Conservation (phyloP, 2,888 invertebrate genomes). For the Chrysodeixis includens region DNA sequence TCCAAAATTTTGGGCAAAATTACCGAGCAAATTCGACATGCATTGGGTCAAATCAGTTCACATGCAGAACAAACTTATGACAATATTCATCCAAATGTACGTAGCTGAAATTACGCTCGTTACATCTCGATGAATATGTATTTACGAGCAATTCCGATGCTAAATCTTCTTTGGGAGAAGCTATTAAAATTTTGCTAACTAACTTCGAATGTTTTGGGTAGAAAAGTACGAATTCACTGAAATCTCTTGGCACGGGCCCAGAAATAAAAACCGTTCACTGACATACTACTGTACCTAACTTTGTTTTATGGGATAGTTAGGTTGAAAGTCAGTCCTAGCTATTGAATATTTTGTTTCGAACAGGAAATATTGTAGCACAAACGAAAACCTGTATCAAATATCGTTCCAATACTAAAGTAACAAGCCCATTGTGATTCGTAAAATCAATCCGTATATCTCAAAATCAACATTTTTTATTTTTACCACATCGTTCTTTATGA, state of each 20-base stretch:
- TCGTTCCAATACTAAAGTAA: too few species aligned
- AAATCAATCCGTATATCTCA: too few species aligned
- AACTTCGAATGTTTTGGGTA: constrained; percentile 19
- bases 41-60: constrained; percentile 27
- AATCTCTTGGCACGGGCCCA: constrained; percentile 43
- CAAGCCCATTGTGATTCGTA: too few species aligned
- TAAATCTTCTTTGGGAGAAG: constrained; percentile 10
- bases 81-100: constrained; percentile 24
- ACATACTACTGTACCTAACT: constrained; percentile 35
- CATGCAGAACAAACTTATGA: constrained; percentile 25
- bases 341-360: neutral
- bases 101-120: constrained; percentile 6
- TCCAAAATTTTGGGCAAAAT: constrained; percentile 9
- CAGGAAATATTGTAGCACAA: neutral
- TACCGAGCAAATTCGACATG: constrained; percentile 13
- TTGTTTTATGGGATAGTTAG: constrained; percentile 17
- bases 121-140: constrained; percentile 18
- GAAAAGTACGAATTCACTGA: constrained; percentile 15
- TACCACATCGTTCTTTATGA: neutral
- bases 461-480: too few species aligned
- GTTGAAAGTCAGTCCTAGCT: constrained; percentile 21
- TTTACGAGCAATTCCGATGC: constrained; percentile 1
- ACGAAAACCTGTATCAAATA: neutral
- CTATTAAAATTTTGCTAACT: neutral
- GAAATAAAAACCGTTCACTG: constrained; percentile 48